These are phyloP conservation scores for Trichosurus vulpecula DNA, from an alignment of 2,797 vertebrate species.

Conservation along the genomic window DNA sequence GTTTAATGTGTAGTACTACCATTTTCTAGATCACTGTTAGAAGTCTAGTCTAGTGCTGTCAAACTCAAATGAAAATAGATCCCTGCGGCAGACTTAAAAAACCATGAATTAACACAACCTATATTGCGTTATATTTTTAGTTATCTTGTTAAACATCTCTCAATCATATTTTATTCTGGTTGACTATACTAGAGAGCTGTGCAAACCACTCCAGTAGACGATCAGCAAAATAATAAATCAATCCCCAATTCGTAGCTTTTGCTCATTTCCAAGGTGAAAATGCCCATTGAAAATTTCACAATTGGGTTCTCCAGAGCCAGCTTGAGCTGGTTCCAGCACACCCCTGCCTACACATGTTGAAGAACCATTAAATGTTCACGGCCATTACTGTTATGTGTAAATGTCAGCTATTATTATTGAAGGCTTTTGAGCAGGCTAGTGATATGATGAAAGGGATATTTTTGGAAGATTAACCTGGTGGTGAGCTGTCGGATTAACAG, in stretches of 20 bases:
- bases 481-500: not conserved
- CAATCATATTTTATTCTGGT: not conserved
- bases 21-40: not conserved
- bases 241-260: not conserved
- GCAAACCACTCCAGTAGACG: not conserved
- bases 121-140: not conserved
- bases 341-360: not conserved
- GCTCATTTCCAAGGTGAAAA: not conserved
- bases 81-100: not conserved
- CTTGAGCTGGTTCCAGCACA: not conserved
- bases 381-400: not conserved
- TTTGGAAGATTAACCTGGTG: not conserved
- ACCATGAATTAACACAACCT: not conserved
- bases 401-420: not conserved
- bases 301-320: not conserved
- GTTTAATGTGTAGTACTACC: not conserved
- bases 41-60: not conserved
- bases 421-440: constrained; percentile 25
- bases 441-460: constrained; percentile 17
- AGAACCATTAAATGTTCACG: not conserved
- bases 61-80: not conserved
- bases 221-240: not conserved
- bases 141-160: not conserved
- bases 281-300: not conserved
- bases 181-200: not conserved